Evolutionary conservation across 1,140 invertebrate genomes (phyloP), one percentile per base, ranked within the genome.

Genomic region (Drosophila ercepeae): DNA sequence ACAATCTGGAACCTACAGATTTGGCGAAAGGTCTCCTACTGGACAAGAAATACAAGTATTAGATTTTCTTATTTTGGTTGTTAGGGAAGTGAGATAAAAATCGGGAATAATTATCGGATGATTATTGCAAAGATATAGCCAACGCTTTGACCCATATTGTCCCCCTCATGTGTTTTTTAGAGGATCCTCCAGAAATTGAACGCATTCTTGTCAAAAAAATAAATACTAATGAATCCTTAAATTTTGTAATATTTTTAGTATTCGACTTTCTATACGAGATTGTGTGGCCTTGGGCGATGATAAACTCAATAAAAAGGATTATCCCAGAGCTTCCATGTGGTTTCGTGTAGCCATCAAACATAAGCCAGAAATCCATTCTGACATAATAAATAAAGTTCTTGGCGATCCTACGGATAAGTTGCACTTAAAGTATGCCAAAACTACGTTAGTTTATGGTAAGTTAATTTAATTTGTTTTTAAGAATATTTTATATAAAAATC

Each of bases 321-420:
- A 52, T 8, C 25, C 32, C 1, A 63, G 53, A 14, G 63, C 76
- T 8, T 14, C 52, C 1, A 41, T 59, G 42, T 78, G 76, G 76
- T 78, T 63, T 44, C 75, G 58, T 0, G 29, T 44, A 16, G 70
- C 53, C 4, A 6, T 78, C 0, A 61, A 70, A n/a, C 18, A 23
- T 0, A 11, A 73, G 1, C 11, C 27, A 0, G 41, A 78, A 14
- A 13, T 25, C 0, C 39, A 74, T 18, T n/a, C 1, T 0, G 1
- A 53, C 0, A n/a, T 25, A 5, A 44, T 57, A 4, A 54, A 39
- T 4, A 9, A 44, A 6, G 18, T 59, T 1, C n/a, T 78, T 0
- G 75, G 57, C 9, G 14, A 68, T 13, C 42, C 70, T 0, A 14
- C 9, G 4, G 3, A 14, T 11, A 11, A 29, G 0, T 13, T 68